Percentiles rank a stretch among this genome's conserved stretches.
phyloP scores from a whole-genome alignment of 92 coral and sea anemone species.

The Parazoanthus darwini region DNA sequence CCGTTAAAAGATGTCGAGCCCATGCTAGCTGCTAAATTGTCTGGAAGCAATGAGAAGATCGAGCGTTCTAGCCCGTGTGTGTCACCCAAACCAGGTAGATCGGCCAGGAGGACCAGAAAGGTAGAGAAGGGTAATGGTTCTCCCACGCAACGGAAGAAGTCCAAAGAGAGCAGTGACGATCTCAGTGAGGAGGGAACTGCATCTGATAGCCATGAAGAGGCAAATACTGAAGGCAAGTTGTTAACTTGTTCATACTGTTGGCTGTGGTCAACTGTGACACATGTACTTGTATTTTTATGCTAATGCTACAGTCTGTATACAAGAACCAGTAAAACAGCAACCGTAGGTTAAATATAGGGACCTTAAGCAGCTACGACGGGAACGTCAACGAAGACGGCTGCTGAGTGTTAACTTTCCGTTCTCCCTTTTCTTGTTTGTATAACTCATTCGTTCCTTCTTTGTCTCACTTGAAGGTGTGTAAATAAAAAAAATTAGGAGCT shows the following conservation, averaged over 20 bases:
- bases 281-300: too few species aligned
- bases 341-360: too few species aligned
- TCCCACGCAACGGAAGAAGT: not conserved
- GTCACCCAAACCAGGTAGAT: slow-evolving; percentile 29
- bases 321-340: too few species aligned
- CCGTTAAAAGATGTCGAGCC: slow-evolving; percentile 1
- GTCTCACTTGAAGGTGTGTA: too few species aligned
- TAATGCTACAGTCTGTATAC: not conserved
- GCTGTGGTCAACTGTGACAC: not conserved
- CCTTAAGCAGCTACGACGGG: too few species aligned
- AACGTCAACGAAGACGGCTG: too few species aligned
- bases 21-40: not conserved
- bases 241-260: not conserved
- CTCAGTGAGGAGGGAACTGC: slow-evolving; percentile 80
- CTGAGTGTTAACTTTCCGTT: too few species aligned
- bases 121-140: slow-evolving; percentile 15
- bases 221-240: slow-evolving; percentile 46
- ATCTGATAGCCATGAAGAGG: slow-evolving; percentile 67
- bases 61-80: not conserved
- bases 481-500: too few species aligned
- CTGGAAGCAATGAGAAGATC: not conserved
- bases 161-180: slow-evolving; percentile 72
- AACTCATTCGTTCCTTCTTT: too few species aligned
- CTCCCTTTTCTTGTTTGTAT: too few species aligned
- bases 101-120: slow-evolving; percentile 27